Conservation (phyloP, 1,140 invertebrate species). For the Acromyrmex charruanus region DNA sequence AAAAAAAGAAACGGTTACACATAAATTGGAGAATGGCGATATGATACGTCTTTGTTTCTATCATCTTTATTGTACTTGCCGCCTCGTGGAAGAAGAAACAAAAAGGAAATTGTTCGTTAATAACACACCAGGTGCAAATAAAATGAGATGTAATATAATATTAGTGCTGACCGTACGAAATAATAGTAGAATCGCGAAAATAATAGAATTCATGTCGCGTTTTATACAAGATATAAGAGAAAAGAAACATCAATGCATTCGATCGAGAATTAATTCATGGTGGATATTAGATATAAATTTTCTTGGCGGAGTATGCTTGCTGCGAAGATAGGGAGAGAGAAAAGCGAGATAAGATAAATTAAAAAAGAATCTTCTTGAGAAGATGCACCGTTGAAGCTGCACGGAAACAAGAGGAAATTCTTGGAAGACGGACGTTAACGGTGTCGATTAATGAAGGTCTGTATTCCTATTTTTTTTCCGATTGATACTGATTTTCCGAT, state of each 20-base stretch:
- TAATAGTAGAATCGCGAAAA: conserved; percentile 7
- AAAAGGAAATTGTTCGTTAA: not conserved
- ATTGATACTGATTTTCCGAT: not conserved
- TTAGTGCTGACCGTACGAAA: conserved; percentile 4
- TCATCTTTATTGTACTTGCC: conserved; percentile 17
- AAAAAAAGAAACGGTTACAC: not conserved
- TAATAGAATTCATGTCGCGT: conserved; percentile 18
- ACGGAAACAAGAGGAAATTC: not conserved
- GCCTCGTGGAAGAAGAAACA: not conserved
- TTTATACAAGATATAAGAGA: conserved; percentile 10
- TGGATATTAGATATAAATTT: conserved; percentile 8
- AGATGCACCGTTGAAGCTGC: not conserved
- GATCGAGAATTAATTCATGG: conserved; percentile 18
- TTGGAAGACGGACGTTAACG: not conserved
- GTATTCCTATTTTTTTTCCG: conserved; percentile 10
- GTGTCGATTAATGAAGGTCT: conserved; percentile 32
- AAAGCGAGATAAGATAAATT: not conserved
- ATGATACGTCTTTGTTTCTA: conserved; percentile 17
- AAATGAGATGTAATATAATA: conserved; percentile 7
- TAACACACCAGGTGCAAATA: not conserved
- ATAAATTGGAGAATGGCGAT: not conserved
- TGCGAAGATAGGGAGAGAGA: not conserved
- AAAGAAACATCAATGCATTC: not conserved
- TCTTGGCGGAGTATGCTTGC: not conserved
- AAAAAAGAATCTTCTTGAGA: not conserved